These are phyloP conservation scores for Agonum fuliginosum DNA, from an alignment of 2,888 invertebrate species.

Conservation along the genomic window DNA sequence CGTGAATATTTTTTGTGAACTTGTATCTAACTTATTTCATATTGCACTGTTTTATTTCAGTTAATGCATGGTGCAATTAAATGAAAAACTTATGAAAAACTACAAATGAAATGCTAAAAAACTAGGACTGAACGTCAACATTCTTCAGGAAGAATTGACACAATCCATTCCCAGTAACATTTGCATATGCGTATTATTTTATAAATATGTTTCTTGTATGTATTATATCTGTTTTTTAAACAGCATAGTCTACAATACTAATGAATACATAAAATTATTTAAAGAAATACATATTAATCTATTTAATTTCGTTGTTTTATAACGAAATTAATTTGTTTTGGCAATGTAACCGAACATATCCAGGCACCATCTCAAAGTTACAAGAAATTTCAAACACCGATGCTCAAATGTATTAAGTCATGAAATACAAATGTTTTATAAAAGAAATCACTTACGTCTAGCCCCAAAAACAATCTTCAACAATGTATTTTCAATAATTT, in stretches of 20 bases:
- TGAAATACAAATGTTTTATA: neutral
- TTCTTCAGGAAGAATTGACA: constrained; percentile 61
- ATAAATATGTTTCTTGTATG: constrained; percentile 52
- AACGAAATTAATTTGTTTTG: constrained; percentile 8
- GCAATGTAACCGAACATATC: constrained; percentile 4
- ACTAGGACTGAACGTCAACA: constrained; percentile 61
- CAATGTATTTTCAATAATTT: neutral
- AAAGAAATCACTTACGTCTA: constrained; percentile 7
- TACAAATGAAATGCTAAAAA: constrained; percentile 52
- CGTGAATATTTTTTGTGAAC: constrained; percentile 28
- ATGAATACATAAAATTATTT: constrained; percentile 41
- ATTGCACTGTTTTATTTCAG: constrained; percentile 21
- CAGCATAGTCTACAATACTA: constrained; percentile 59
- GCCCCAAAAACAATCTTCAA: neutral
- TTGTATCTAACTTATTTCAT: neutral
- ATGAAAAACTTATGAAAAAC: constrained; percentile 35
- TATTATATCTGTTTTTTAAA: constrained; percentile 59
- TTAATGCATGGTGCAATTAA: constrained; percentile 29
- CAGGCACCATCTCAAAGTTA: constrained; percentile 16
- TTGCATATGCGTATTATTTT: constrained; percentile 39
- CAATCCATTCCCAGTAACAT: constrained; percentile 61
- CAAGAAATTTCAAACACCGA: neutral
- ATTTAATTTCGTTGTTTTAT: neutral
- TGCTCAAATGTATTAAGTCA: neutral
- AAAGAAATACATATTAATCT: neutral